Base-by-base conservation (phyloP, 2,797 vertebrate genomes). In the Labeo calbasu region DNA sequence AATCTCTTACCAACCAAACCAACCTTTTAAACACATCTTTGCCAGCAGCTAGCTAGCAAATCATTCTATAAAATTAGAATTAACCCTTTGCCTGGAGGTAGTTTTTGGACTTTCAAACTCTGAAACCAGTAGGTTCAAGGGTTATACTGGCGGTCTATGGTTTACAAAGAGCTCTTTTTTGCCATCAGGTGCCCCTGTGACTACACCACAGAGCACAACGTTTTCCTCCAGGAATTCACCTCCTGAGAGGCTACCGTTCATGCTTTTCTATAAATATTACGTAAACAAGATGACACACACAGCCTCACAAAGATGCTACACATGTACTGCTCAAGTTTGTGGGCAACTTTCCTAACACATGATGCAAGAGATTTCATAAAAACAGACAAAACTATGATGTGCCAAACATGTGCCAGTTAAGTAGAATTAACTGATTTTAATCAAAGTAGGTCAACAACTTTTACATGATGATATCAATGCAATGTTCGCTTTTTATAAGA, bases 241-340 rank as follows among this genome's bases (percentile, higher is more conserved):
- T 87, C 88, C 63, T 84, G 88, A 91, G 92, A 79, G 85, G 83
- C 91, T 89, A 88, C 88, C 86, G 88, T 84, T 86, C 89, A 84
- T 23, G 87, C 65, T 28, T 61, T 48, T 81, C 91, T 92, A 92
- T 92, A 93, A 93, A 94, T 93, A 94, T 86, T 77, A 81, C 71
- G 79, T 78, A 83, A 89, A 91, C 88, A 93, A 88, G 83, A 46
- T 89, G 86, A 63, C 68, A 72, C 77, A 70, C n/a, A 68, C 55
- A 43, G 66, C 36, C 50, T 55, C n/a, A 84, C 87, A 79, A 50
- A 86, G 36, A 43, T 2, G 7, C 51, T 48, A 79, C 48, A 63
- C 69, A 82, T 72, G 63, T 53, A 57, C 53, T 89, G 87, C 55
- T 48, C 87, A 83, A 15, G 51, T 87, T 89, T 90, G 91, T 91